Conservation (phyloP, 23 tunicate species). For the Botrylloides violaceus region DNA sequence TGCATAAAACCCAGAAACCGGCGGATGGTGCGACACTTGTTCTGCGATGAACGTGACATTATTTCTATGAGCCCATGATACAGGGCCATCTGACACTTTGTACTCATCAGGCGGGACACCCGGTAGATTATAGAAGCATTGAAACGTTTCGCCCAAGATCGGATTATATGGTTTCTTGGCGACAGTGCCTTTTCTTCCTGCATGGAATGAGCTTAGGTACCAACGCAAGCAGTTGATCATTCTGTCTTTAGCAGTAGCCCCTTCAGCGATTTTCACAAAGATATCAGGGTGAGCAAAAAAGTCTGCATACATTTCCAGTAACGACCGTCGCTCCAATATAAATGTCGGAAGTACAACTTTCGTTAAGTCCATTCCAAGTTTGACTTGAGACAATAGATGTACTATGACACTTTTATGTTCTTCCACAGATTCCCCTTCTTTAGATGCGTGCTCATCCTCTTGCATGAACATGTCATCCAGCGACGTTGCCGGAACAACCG, state of each 20-base stretch:
- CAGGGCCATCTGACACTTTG: constrained; percentile 69
- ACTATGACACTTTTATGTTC: constrained; percentile 93
- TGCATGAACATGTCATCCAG: constrained; percentile 61
- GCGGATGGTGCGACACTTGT: constrained; percentile 98
- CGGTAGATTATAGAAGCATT: constrained; percentile 65
- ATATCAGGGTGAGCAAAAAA: constrained; percentile 89
- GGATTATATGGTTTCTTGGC: constrained; percentile 99
- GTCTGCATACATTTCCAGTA: constrained; percentile 96
- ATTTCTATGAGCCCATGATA: constrained; percentile 83
- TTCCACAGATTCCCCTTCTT: constrained; percentile 79
- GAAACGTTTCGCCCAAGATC: constrained; percentile 86
- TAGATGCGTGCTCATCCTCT: constrained; percentile 41
- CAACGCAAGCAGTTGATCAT: constrained; percentile 75
- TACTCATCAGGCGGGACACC: constrained; percentile 25
- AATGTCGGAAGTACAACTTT: constrained; percentile 95
- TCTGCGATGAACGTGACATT: constrained; percentile 75
- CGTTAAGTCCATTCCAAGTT: constrained; percentile 96
- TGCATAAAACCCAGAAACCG: constrained; percentile 94
- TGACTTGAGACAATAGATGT: constrained; percentile 92
- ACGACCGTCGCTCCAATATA: constrained; percentile 79
- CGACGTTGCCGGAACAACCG: not conserved
- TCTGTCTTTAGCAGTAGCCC: constrained; percentile 65
- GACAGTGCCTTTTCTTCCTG: constrained; percentile 90
- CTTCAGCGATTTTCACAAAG: constrained; percentile 42
- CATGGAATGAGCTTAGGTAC: constrained; percentile 87